A percentile compares a stretch with the other conserved stretches of the same genome.
Evolutionary conservation across 2,888 invertebrate genomes (phyloP).

Genomic region (Notodonta ziczac): DNA sequence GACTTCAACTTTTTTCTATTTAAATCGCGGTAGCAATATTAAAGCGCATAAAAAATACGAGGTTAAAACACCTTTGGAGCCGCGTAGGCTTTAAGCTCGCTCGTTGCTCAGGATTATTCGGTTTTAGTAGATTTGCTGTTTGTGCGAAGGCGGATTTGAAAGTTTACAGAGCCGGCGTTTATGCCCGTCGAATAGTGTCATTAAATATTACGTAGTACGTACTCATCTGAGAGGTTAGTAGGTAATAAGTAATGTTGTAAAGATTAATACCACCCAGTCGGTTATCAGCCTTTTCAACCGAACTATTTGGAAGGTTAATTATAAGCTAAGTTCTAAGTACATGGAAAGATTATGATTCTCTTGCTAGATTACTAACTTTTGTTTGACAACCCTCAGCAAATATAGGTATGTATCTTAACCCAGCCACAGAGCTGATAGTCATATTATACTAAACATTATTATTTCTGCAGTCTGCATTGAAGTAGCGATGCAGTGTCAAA

Average conservation of each 20-base stretch:
- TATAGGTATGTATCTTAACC: slow-evolving; percentile 7
- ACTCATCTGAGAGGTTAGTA: no score
- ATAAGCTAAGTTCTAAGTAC: no score
- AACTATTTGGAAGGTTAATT: no score
- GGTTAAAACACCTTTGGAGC: background rate
- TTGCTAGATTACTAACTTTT: background rate
- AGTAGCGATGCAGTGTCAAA: slow-evolving; percentile 25
- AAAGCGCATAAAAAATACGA: background rate
- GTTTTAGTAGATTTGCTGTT: background rate
- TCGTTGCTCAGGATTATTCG: background rate
- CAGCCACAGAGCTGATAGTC: slow-evolving; percentile 10
- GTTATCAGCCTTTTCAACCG: no score
- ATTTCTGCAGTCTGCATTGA: slow-evolving; percentile 6
- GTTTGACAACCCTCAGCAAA: slow-evolving; percentile 8
- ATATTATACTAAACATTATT: slow-evolving; percentile 23
- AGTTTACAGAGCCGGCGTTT: background rate
- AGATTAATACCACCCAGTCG: no score
- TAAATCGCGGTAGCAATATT: no score
- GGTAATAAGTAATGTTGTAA: no score
- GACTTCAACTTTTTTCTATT: no score
- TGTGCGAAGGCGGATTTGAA: background rate
- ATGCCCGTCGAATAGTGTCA: background rate
- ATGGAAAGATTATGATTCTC: no score
- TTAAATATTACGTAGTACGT: no score
- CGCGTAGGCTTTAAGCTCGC: background rate